Conservation (phyloP, 2,797 vertebrate species). For the Diplodus sargus region DNA sequence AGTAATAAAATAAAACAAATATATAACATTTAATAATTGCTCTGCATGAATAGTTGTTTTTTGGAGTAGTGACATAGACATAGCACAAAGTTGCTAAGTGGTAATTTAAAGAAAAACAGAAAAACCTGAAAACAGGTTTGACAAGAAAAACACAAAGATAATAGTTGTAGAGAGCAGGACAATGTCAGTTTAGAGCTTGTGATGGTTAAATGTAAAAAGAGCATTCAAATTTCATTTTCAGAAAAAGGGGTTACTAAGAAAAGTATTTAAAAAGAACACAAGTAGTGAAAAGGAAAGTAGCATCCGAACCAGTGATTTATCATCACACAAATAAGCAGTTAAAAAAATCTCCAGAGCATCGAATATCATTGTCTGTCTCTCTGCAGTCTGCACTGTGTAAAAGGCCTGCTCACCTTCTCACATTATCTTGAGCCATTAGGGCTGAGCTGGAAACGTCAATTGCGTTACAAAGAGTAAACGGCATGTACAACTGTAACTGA, state of each 20-base stretch:
- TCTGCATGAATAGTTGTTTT: not conserved
- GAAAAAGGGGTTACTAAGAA: not conserved
- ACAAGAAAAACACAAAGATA: not conserved
- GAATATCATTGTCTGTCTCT: slow-evolving; percentile 16
- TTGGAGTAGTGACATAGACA: not conserved
- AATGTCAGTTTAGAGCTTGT: not conserved
- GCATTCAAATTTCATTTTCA: not conserved
- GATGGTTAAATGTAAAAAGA: not conserved
- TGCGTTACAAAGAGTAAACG: slow-evolving; percentile 22
- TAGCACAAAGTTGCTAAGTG: not conserved
- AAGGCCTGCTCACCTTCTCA: slow-evolving; percentile 1
- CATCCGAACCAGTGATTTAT: not conserved
- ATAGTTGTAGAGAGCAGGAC: not conserved
- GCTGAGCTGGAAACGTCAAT: slow-evolving; percentile 24
- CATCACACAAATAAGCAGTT: not conserved
- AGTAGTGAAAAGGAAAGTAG: not conserved
- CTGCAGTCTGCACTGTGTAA: slow-evolving; percentile 32
- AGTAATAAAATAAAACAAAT: too few relatives aligned
- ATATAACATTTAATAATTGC: not conserved
- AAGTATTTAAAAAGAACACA: not conserved
- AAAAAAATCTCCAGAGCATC: slow-evolving; percentile 10
- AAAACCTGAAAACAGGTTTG: too few relatives aligned
- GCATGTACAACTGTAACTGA: slow-evolving; percentile 27
- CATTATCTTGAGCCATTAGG: slow-evolving; percentile 37
- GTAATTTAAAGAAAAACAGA: not conserved